Percentiles rank a stretch among this genome's conserved stretches.
phyloP scores from a whole-genome alignment of 2,797 vertebrate genomes.

The Pseudocheirus occidentalis region DNA sequence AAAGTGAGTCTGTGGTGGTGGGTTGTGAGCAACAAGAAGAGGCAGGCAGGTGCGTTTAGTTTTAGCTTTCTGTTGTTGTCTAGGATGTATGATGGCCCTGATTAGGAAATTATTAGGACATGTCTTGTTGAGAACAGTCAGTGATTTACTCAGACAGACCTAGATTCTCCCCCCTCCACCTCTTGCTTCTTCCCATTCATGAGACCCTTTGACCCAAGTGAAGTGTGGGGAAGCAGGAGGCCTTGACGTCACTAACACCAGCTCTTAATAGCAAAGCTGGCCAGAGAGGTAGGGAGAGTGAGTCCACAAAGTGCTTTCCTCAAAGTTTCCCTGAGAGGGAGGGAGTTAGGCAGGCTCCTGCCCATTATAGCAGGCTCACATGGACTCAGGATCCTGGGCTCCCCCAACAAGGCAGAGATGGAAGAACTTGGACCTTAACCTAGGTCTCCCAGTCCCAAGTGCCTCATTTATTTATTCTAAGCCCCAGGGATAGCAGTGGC shows the following conservation, averaged over 20 bases:
- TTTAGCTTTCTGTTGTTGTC: neutral
- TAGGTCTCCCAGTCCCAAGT: neutral
- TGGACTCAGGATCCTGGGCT: neutral
- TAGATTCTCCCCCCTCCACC: neutral
- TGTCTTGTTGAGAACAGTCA: neutral
- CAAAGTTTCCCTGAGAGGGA: neutral
- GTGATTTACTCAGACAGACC: neutral
- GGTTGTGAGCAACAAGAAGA: neutral
- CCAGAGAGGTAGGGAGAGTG: neutral
- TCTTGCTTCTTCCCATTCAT: neutral
- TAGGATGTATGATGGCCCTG: too few relatives aligned
- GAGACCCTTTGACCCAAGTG: neutral
- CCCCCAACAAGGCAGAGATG: neutral
- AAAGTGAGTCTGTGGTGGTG: neutral
- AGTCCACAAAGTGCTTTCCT: neutral
- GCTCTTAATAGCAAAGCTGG: neutral
- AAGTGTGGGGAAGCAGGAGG: fast-evolving
- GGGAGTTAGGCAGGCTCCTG: neutral
- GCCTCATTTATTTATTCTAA: neutral
- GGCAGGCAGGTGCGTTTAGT: neutral
- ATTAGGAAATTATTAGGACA: too few relatives aligned
- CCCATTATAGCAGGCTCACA: neutral
- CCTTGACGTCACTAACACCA: neutral
- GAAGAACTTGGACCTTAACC: neutral
- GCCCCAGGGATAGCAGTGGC: neutral